Conservation (phyloP, 2,113 vertebrate species). For the Podocnemis expansa region DNA sequence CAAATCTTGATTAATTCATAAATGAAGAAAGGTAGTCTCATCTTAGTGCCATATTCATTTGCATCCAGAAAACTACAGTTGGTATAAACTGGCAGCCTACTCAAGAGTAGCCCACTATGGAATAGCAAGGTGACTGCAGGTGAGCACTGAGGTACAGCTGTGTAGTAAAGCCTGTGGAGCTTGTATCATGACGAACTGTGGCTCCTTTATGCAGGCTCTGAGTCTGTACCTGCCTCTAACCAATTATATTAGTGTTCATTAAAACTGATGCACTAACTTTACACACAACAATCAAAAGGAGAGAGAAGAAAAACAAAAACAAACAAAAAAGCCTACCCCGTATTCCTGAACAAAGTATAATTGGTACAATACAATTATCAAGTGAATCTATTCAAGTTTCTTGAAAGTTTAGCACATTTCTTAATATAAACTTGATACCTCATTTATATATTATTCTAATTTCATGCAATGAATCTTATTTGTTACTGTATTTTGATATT, state of each 20-base stretch:
- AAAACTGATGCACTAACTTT: background rate
- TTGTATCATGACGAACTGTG: background rate
- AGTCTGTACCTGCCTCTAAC: background rate
- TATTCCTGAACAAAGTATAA: background rate
- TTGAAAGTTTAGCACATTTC: background rate
- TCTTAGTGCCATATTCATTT: background rate
- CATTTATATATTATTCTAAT: background rate
- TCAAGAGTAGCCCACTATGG: background rate
- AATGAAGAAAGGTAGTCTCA: background rate
- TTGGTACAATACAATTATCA: rapidly evolving
- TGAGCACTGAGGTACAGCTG: background rate
- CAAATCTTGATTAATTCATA: background rate
- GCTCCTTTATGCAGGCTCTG: background rate
- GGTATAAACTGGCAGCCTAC: background rate
- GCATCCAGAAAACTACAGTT: background rate
- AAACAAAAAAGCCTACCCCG: background rate
- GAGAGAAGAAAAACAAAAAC: background rate
- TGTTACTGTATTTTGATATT: background rate
- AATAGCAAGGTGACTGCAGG: background rate
- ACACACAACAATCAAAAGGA: background rate
- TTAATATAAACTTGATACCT: background rate
- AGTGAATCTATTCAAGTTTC: background rate
- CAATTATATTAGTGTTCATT: background rate
- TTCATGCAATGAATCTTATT: background rate
- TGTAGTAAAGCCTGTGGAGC: background rate